These are phyloP conservation scores for Sabatieria punctata DNA, from an alignment of 2,888 invertebrate genomes.

Conservation along the genomic window DNA sequence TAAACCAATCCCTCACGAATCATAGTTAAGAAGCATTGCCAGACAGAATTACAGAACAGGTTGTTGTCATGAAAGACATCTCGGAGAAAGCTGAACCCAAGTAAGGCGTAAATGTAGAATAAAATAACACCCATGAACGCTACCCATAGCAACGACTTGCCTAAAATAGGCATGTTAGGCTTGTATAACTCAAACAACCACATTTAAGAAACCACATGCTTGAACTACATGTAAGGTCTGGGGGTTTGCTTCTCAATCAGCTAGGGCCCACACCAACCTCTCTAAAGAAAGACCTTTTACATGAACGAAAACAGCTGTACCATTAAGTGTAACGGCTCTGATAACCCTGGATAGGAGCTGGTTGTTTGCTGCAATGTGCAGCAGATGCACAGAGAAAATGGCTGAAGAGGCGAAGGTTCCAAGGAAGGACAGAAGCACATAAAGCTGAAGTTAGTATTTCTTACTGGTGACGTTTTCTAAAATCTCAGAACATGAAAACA, in stretches of 20 bases:
- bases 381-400: constrained; percentile 32
- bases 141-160: constrained; percentile 33
- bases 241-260: too few species aligned
- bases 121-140: constrained; percentile 33
- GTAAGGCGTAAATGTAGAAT: constrained; percentile 34
- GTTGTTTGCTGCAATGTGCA: constrained; percentile 31
- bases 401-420: constrained; percentile 31
- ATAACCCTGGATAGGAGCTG: constrained; percentile 32
- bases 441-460: constrained; percentile 17
- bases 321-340: constrained; percentile 32
- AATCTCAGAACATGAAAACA: not conserved
- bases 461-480: not conserved
- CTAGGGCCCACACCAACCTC: too few species aligned
- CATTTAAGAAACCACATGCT: too few species aligned
- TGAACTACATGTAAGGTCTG: too few species aligned
- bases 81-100: constrained; percentile 32
- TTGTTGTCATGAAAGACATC: constrained; percentile 30
- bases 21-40: constrained; percentile 34
- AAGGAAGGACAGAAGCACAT: constrained; percentile 28
- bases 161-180: too few species aligned
- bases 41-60: constrained; percentile 31
- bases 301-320: too few species aligned
- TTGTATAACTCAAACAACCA: too few species aligned
- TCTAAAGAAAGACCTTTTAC: too few species aligned
- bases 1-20: constrained; percentile 34